phyloP scores from a whole-genome alignment of 2,888 invertebrate genomes.

The Heteromurus nitidus region DNA sequence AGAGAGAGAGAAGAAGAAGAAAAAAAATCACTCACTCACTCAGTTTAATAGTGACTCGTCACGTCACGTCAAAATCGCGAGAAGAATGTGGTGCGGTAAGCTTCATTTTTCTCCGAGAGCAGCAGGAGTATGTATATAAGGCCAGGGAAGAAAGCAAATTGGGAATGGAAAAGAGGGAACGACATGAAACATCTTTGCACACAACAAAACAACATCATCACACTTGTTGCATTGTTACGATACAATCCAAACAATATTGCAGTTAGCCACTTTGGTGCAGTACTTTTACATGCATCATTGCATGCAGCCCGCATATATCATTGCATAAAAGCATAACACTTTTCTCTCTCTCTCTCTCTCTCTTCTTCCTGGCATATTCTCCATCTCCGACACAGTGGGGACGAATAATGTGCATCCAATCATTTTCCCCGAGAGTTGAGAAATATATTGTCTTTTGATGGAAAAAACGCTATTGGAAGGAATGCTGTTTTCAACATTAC shows the following conservation, averaged over 20 bases:
- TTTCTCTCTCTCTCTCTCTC: constrained; percentile 18
- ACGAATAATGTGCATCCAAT: background rate
- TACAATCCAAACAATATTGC: constrained; percentile 12
- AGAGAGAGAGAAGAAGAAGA: no score
- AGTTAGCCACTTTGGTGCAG: no score
- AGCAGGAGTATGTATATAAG: constrained; percentile 19
- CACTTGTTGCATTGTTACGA: no score
- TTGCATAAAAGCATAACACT: constrained; percentile 42
- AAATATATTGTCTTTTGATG: constrained; percentile 20
- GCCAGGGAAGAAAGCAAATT: constrained; percentile 5
- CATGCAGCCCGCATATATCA: no score
- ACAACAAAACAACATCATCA: no score
- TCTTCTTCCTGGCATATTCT: background rate
- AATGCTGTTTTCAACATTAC: constrained; percentile 39
- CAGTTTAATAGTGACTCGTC: constrained; percentile 49
- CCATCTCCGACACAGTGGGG: no score
- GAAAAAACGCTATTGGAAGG: constrained; percentile 39
- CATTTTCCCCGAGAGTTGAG: background rate
- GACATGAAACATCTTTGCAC: constrained; percentile 10
- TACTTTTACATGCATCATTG: no score
- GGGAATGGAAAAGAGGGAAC: background rate
- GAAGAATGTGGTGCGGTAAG: constrained; percentile 62
- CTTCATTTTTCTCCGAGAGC: constrained; percentile 24
- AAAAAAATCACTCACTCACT: constrained; percentile 28
- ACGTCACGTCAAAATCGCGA: constrained; percentile 47